Evolutionary conservation across 2,888 invertebrate species (phyloP), one percentile per base, ranked within the genome.

Genomic region (Nasonia oneida): DNA sequence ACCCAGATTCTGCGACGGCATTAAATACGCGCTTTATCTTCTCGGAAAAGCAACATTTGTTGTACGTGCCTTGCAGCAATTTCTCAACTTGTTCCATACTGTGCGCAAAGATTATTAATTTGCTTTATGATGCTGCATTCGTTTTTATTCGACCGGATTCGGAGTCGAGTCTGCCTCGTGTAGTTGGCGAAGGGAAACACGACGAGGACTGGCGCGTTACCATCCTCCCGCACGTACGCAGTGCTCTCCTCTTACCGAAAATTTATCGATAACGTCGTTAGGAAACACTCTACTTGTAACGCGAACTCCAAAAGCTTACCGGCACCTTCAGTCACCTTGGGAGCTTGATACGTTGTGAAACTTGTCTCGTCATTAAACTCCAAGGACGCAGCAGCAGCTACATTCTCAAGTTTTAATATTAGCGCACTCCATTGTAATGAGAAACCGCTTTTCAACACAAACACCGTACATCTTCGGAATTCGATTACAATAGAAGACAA

Each of bases 261-360:
- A 67, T 67, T 67, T 67, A 67, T 67, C 67, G 67, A 67, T 67
- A 67, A 67, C 29, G 6, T 67, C 67, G 67, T 67, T 67, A 67
- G 67, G 67, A 67, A 33, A 29, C 67, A 67, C 14, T 67, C 33
- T 67, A 67, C 67, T 67, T 33, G 33, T 67, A 67, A 67, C 29
- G 29, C 33, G 67, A 67, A 29, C 33, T 67, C 33, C 67, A 67
- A 33, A 67, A 67, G 67, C 67, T 67, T 14, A 15, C 67, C 33
- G 33, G 12, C 67, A 67, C 33, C 23, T 29, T 67, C 33, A 10
- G 6, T 67, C 33, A 33, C 12, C 67, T 14, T 14, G 29, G 23
- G 5, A 12, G 33, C 29, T 67, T 67, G 33, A 67, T 67, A 67
- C 14, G 33, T 67, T 33, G 2, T 29, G 33, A 33, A 67, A 67